A percentile compares a stretch with the other conserved stretches of the same genome.
Conservation (phyloP, 2,888 invertebrate species). For the Druceiella hillmani region DNA sequence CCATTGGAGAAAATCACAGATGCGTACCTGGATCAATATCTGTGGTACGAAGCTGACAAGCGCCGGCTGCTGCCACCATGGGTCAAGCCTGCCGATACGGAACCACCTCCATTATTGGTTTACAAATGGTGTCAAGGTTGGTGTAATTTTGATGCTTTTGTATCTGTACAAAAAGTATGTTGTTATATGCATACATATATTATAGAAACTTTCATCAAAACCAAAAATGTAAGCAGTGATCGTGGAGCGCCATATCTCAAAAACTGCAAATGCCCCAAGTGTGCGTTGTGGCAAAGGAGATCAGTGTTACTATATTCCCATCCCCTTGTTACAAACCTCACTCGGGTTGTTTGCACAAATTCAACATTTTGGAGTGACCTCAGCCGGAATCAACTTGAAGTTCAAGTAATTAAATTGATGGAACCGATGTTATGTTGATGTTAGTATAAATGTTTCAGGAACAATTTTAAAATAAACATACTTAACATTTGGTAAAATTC, state of each 20-base stretch:
- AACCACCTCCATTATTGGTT: conserved; percentile 86
- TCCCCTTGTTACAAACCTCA: conserved; percentile 69
- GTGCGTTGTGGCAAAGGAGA: conserved; percentile 64
- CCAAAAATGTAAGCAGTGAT: neutral
- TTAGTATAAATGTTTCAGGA: too few species aligned
- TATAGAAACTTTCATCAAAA: neutral
- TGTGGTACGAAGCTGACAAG: conserved; percentile 99
- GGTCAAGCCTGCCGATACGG: conserved; percentile 99
- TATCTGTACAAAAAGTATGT: conserved; percentile 3
- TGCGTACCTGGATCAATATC: conserved; percentile 97
- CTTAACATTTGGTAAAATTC: too few species aligned
- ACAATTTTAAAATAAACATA: too few species aligned
- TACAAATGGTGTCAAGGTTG: conserved; percentile 99
- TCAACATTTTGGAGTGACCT: conserved; percentile 18
- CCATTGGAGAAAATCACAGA: conserved; percentile 99
- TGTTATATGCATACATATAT: neutral
- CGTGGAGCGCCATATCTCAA: neutral
- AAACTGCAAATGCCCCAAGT: conserved; percentile 42
- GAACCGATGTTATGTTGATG: too few species aligned
- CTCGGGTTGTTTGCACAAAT: conserved; percentile 42
- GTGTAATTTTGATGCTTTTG: conserved; percentile 11
- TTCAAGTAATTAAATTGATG: too few species aligned
- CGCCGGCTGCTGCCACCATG: conserved; percentile 94
- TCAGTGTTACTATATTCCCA: conserved; percentile 46
- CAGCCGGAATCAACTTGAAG: too few species aligned